Conservation (phyloP, 2,888 invertebrate species). For the Pyrochroa serraticornis region DNA sequence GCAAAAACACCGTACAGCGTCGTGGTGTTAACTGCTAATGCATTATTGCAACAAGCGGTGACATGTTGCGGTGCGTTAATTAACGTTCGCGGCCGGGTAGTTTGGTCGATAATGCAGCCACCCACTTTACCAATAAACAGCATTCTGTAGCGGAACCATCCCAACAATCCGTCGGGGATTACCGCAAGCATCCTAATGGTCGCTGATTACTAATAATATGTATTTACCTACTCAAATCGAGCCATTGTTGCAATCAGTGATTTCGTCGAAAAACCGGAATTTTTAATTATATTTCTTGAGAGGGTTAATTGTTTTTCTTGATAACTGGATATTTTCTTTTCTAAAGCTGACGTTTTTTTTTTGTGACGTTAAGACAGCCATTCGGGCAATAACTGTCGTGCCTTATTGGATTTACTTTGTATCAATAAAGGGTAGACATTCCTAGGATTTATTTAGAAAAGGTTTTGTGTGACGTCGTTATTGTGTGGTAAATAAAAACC, state of each 20-base stretch:
- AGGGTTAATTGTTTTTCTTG: conserved; percentile 11
- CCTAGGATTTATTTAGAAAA: conserved; percentile 40
- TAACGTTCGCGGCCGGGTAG: conserved; percentile 40
- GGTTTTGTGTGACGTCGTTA: conserved; percentile 39
- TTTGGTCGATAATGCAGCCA: conserved; percentile 40
- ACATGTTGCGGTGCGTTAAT: conserved; percentile 40
- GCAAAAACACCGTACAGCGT: no score
- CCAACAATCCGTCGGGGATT: conserved; percentile 13
- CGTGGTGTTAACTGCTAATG: conserved; percentile 8
- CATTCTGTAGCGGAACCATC: conserved; percentile 19
- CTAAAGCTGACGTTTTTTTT: conserved; percentile 2
- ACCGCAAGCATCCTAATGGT: conserved; percentile 16
- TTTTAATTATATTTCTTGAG: no score
- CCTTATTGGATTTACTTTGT: conserved; percentile 48
- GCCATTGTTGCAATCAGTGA: no score
- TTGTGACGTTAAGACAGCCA: conserved; percentile 17
- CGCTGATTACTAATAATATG: conserved; percentile 8
- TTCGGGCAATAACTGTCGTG: conserved; percentile 45
- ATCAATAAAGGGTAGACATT: conserved; percentile 45
- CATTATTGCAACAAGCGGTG: conserved; percentile 24
- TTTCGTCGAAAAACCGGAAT: no score
- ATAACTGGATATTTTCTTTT: background rate
- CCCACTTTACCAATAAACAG: conserved; percentile 40
- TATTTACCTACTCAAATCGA: no score
- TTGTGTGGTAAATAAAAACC: conserved; percentile 40